Evolutionary conservation across 1,140 invertebrate species (phyloP), one percentile per base, ranked within the genome.

Genomic region (Aethina tumida): DNA sequence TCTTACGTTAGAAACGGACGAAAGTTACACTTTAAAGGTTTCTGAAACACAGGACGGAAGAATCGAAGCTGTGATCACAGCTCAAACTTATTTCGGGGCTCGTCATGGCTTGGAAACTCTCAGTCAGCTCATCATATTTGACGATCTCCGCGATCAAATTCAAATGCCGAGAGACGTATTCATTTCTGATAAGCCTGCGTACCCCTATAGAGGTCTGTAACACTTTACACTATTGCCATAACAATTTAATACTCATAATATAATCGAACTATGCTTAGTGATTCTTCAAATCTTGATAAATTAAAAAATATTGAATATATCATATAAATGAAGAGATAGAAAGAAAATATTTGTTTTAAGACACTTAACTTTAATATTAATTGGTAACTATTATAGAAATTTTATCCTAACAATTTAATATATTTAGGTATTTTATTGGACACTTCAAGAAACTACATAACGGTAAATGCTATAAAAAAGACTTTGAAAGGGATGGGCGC

Each of bases 401-500:
- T n/a, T n/a, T n/a, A n/a, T n/a, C n/a, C n/a, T n/a, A n/a, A n/a
- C n/a, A n/a, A n/a, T n/a, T n/a, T n/a, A n/a, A n/a, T n/a, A n/a
- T n/a, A n/a, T n/a, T n/a, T n/a, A n/a, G n/a, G 84, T 2, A 60
- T 90, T 1, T 56, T 84, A 2, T 52, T 90, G 18, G 86, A 90
- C 49, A 87, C 84, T 0, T 71, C 81, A 0, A 70, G 86, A 15
- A 88, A 87, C 58, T 87, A 70, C 52, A 69, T 79, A 45, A 63
- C 72, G 1, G 70, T 85, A 29, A 12, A 73, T 2, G 62, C 71
- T 1, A 80, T 92, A 26, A 73, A 82, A 46, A 64, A 70, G 10
- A 84, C 81, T 0, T 66, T 92, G 24, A 82, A 87, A 50, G 85
- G 69, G 0, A 88, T 91, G 84, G 75, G 77, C 0, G 68, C 76